Base-by-base conservation (phyloP, 2,113 vertebrate genomes). In the Pseudopodoces humilis region DNA sequence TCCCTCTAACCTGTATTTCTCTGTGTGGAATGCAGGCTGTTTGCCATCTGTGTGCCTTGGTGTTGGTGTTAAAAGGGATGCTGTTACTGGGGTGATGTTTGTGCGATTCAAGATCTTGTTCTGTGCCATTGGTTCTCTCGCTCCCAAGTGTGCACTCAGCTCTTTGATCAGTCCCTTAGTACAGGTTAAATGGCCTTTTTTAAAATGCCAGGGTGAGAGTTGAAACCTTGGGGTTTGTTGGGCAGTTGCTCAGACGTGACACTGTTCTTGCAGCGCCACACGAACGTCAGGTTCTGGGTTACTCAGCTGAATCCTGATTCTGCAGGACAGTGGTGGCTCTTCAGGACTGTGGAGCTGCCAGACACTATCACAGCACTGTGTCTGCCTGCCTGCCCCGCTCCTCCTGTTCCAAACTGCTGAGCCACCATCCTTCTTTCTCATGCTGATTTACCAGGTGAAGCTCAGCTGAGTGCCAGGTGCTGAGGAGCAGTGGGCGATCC, bases 381-480 rank as follows among this genome's bases (percentile, higher is more conserved):
- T 7, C 7, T 86, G 9, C 53, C 31, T 69, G 11, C 41, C 65
- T 23, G 15, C 52, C 25, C 55, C 15, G 2, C 44, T 39, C 1
- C n/a, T 70, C 28, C 39, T 17, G 14, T 41, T 24, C 27, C 50
- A n/a, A 7, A 7, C 9, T 56, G 55, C 56, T 41, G 13, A 46
- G 67, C 79, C 65, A 10, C 56, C 33, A 18, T 25, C 41, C 80
- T 33, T 27, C 21, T 44, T 72, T 52, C 62, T 90, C 31, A 0
- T 15, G 0, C 1, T 11, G 17, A 2, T 22, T 44, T 19, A 3
- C 7, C 9, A 1, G 4, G 21, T 64, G 71, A 41, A 67, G 43
- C 69, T 77, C 59, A n/a, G 39, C 55, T 33, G 15, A 10, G 60
- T 37, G 47, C 39, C 25, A 9, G 37, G 15, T 25, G 59, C 37